Base-by-base conservation (phyloP, 2,797 vertebrate species). In the Pseudochirops cupreus region DNA sequence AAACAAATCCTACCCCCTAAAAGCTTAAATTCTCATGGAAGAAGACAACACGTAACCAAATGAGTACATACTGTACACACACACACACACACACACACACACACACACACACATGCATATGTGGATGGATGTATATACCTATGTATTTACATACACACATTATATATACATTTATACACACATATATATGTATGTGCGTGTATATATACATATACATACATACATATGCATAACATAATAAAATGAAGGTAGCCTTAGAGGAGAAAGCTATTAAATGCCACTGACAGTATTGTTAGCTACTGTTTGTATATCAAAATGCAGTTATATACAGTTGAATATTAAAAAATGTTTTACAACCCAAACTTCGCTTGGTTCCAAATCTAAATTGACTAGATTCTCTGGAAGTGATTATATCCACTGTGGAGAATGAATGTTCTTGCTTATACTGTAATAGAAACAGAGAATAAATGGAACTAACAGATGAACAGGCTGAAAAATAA, bases 241-340 rank as follows among this genome's bases (percentile, higher is more conserved):
- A 74, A 39, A 39, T 21, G n/a, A 46, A 74, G 6, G 67, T 39
- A 6, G 5, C 16, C 24, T 91, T 24, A 0, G 33, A 18, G 29
- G 31, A 31, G n/a, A 46, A 50, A 54, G 46, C 57, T 54, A 5
- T 54, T 53, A 52, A 33, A 52, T 53, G 55, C 53, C 87, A 53
- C 92, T 96, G 96, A 96, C 95, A 94, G 90, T 94, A 52, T 97
- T 95, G 96, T 98, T 96, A 93, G 90, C 95, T 97, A 96, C 18
- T 93, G 95, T 98, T 97, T 96, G 94, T 55, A 55, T 97, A 52
- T 92, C 94, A 94, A 96, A 93, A 31, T 67, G 11, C n/a, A 11
- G 58, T 92, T 26, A 18, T 82, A 33, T 56, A 90, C 0, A 39
- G 54, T 59, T 90, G 90, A 96, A 90, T 59, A 59, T 56, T 67